Base-by-base conservation (phyloP, 2,888 invertebrate species). In the Zaprionus lineosus region DNA sequence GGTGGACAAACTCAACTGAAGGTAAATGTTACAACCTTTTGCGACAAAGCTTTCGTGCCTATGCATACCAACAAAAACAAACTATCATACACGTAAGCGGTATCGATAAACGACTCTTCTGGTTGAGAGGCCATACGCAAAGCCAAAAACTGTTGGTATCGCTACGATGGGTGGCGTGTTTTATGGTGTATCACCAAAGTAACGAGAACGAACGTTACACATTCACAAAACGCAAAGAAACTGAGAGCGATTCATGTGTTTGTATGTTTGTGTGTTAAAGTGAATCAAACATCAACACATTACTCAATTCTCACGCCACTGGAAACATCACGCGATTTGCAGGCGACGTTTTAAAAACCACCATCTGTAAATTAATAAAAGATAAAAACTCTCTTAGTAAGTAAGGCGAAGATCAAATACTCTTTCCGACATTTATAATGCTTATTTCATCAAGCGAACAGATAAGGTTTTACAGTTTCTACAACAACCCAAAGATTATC, bases 271-370 rank as follows among this genome's bases (percentile, higher is more conserved):
- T 39, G 18, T 51, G 18, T 14, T 9, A 14, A 24, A 16, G 19
- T 37, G 9, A 4, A 12, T 11, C 6, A 31, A n/a, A 8, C 28
- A 9, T 28, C n/a, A 29, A 44, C 36, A 31, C 63, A 56, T 69
- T 56, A 51, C 64, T 66, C 55, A 73, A 63, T 66, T 66, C 56
- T 59, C 65, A 58, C 50, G 34, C 56, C 67, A 67, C 59, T 62
- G 50, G 53, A 70, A 67, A 83, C 14, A 79, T 82, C 78, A 79
- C 66, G 79, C 78, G 79, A 82, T 84, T 50, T 53, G 33, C 28
- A 26, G 26, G 26, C 44, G 21, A 26, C 28, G 43, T 43, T 67
- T 26, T 19, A 40, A 64, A 31, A 11, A 56, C 50, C 47, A 43
- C 41, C 55, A 53, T 57, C 51, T 51, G 31, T 36, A 62, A 53